Conservation (phyloP, 2,113 vertebrate species). For the Gila orcuttii region DNA sequence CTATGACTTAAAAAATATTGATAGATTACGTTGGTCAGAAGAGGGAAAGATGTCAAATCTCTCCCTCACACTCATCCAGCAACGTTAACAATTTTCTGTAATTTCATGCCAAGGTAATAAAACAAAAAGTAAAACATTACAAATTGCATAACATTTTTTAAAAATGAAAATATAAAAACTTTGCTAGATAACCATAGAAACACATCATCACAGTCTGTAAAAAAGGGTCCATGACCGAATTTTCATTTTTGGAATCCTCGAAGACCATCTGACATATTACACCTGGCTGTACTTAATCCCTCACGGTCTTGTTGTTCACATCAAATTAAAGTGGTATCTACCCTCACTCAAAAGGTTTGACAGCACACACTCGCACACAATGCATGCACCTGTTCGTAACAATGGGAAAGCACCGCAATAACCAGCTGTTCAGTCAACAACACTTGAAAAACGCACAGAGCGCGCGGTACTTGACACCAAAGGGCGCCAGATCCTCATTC, state of each 20-base stretch:
- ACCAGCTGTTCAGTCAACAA: constrained; percentile 52
- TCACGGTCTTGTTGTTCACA: not conserved
- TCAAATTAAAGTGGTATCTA: constrained; percentile 7
- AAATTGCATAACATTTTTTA: too few species aligned
- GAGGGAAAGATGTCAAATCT: too few species aligned
- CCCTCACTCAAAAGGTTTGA: not conserved
- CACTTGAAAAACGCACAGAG: constrained; percentile 43
- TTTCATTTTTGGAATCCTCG: not conserved
- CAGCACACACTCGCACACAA: constrained; percentile 39
- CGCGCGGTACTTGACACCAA: not conserved
- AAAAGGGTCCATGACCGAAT: not conserved
- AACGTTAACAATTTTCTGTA: not conserved
- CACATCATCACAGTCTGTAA: not conserved
- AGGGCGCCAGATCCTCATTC: not conserved
- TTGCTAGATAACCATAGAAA: not conserved
- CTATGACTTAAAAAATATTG: not conserved
- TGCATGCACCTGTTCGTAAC: constrained; percentile 50
- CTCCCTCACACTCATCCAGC: not conserved
- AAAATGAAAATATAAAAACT: not conserved
- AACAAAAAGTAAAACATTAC: not conserved
- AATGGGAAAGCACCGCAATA: constrained; percentile 42
- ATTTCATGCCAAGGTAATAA: not conserved
- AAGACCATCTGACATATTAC: not conserved
- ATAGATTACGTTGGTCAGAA: not conserved
- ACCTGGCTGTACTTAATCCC: not conserved